These are phyloP conservation scores for Elymnias hypermnestra DNA, from an alignment of 1,140 invertebrate genomes.

Conservation along the genomic window DNA sequence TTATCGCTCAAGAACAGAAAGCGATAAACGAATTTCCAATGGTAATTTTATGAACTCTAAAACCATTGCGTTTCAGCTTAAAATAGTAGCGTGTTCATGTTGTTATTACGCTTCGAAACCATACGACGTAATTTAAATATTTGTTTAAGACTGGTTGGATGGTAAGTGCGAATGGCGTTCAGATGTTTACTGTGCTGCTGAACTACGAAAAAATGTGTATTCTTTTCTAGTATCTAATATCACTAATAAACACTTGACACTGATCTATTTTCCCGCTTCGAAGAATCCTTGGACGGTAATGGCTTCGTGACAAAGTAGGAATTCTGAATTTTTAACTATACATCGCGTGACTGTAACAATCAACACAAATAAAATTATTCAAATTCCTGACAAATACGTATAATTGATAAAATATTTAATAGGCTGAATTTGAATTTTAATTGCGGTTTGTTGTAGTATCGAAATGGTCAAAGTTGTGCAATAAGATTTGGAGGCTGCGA, in stretches of 20 bases:
- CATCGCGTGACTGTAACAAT: constrained; percentile 17
- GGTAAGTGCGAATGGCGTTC: constrained; percentile 74
- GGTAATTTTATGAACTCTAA: constrained; percentile 32
- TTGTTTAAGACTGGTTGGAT: constrained; percentile 67
- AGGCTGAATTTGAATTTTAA: constrained; percentile 5
- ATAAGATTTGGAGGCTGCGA: too few relatives aligned
- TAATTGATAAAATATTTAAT: constrained; percentile 15
- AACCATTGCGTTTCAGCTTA: constrained; percentile 29
- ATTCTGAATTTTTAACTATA: background rate
- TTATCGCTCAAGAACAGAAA: constrained; percentile 31
- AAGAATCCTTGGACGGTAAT: constrained; percentile 11
- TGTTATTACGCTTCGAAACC: constrained; percentile 44
- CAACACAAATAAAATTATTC: constrained; percentile 13
- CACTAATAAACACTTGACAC: constrained; percentile 64
- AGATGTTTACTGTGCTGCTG: constrained; percentile 65
- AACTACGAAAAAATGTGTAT: constrained; percentile 64
- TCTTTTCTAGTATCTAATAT: constrained; percentile 49
- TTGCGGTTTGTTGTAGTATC: constrained; percentile 1
- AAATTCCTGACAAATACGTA: constrained; percentile 11
- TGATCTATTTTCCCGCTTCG: constrained; percentile 30
- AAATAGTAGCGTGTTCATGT: too few relatives aligned
- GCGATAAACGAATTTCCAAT: constrained; percentile 22
- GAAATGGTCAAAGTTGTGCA: too few relatives aligned
- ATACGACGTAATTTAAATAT: constrained; percentile 67
- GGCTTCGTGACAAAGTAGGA: constrained; percentile 14